Evolutionary conservation across 2,797 vertebrate genomes (phyloP).

Genomic region (Pachyuromys duprasi): DNA sequence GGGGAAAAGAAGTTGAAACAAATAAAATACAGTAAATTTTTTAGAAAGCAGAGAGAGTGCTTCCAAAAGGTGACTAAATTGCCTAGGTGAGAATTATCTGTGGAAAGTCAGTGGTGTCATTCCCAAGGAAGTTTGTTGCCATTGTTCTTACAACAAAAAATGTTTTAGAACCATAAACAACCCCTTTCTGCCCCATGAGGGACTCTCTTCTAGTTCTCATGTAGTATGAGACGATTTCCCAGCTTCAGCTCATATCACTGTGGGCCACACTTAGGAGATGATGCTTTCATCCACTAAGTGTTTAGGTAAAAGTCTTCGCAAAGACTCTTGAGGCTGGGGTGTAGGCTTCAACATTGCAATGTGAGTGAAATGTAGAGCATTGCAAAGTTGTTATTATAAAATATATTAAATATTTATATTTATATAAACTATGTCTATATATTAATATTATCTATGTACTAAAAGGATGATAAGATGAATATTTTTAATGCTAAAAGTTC

Average conservation of each 20-base stretch:
- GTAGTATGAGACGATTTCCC: neutral
- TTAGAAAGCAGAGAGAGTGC: neutral
- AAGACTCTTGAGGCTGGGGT: neutral
- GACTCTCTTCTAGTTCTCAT: neutral
- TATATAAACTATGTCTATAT: neutral
- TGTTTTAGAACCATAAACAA: neutral
- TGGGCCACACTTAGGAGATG: neutral
- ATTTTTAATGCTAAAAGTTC: neutral
- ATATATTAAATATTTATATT: neutral
- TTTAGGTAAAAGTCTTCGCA: neutral
- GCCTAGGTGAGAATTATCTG: neutral
- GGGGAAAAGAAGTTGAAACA: neutral
- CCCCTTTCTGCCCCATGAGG: neutral
- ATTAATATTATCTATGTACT: neutral
- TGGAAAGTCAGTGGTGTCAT: neutral
- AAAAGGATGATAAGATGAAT: neutral
- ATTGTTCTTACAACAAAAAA: neutral
- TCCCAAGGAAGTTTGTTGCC: neutral
- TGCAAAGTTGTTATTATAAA: neutral
- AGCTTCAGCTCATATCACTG: too few species aligned
- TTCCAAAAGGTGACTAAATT: neutral
- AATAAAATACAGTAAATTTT: neutral
- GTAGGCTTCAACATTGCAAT: neutral
- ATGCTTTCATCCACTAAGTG: too few species aligned
- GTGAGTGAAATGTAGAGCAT: neutral